Evolutionary conservation across 2,797 vertebrate genomes (phyloP).

Genomic region (Fratercula arctica): DNA sequence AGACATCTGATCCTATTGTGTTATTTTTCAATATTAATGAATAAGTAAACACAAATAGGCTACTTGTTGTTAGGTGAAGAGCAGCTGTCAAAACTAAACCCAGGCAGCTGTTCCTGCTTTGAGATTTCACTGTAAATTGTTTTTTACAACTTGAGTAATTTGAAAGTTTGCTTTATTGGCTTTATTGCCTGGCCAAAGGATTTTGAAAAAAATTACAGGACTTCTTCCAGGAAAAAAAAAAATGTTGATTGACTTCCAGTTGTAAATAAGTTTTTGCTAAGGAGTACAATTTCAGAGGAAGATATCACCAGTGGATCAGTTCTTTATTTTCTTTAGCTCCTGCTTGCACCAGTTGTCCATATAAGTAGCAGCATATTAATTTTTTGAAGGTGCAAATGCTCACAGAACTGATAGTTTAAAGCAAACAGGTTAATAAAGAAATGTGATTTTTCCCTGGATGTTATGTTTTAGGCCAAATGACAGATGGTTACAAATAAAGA

Average conservation of each 20-base stretch:
- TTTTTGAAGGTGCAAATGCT: background rate
- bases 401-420: background rate
- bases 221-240: background rate
- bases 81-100: conserved; percentile 13
- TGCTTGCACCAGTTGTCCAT: background rate
- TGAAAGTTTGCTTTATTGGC: background rate
- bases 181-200: background rate
- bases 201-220: background rate
- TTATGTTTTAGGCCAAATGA: background rate
- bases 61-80: background rate
- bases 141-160: background rate
- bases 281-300: background rate
- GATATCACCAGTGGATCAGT: background rate
- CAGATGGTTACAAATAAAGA: background rate
- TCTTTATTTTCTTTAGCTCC: background rate
- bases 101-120: background rate
- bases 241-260: background rate
- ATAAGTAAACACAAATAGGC: conserved; percentile 34
- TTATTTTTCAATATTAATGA: conserved; percentile 43
- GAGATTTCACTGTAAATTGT: background rate
- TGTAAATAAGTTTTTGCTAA: background rate
- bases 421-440: background rate
- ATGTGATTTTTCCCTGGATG: background rate
- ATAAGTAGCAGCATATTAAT: background rate
- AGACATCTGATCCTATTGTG: conserved; percentile 27